phyloP scores from a whole-genome alignment of 2,888 invertebrate genomes.

The Hydriomena furcata region DNA sequence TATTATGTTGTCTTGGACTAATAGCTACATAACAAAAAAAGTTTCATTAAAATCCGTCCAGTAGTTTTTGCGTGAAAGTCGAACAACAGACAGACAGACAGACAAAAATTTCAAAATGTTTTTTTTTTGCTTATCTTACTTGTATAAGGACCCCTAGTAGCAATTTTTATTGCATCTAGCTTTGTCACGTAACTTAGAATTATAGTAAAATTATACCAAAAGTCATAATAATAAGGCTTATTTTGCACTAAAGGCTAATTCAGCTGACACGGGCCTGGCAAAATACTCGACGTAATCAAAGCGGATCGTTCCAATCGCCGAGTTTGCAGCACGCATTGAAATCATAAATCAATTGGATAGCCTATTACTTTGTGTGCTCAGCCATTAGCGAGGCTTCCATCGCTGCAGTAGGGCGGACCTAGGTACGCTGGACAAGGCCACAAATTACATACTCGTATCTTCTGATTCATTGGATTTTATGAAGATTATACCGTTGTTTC shows the following conservation, averaged over 20 bases:
- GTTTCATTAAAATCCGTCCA: too few relatives aligned
- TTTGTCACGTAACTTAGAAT: neutral
- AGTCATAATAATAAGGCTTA: neutral
- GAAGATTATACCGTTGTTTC: too few relatives aligned
- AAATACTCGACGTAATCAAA: constrained; percentile 41
- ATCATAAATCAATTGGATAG: constrained; percentile 71
- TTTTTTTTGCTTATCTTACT: too few relatives aligned
- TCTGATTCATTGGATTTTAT: too few relatives aligned
- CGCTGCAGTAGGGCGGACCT: constrained; percentile 14
- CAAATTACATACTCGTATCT: too few relatives aligned
- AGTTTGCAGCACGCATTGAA: constrained; percentile 54
- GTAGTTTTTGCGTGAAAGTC: too few relatives aligned
- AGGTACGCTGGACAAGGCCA: neutral
- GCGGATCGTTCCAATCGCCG: constrained; percentile 46
- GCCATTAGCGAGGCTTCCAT: constrained; percentile 56
- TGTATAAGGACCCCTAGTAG: too few relatives aligned
- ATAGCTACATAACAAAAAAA: too few relatives aligned
- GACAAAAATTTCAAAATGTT: too few relatives aligned
- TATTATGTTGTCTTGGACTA: too few relatives aligned
- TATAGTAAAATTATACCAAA: neutral
- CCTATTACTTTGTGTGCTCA: constrained; percentile 67
- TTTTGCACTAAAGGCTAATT: neutral
- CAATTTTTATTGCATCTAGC: too few relatives aligned
- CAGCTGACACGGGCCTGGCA: constrained; percentile 3
- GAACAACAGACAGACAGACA: too few relatives aligned